Evolutionary conservation across 2,888 invertebrate genomes (phyloP).

Genomic region (Drosophila merina): DNA sequence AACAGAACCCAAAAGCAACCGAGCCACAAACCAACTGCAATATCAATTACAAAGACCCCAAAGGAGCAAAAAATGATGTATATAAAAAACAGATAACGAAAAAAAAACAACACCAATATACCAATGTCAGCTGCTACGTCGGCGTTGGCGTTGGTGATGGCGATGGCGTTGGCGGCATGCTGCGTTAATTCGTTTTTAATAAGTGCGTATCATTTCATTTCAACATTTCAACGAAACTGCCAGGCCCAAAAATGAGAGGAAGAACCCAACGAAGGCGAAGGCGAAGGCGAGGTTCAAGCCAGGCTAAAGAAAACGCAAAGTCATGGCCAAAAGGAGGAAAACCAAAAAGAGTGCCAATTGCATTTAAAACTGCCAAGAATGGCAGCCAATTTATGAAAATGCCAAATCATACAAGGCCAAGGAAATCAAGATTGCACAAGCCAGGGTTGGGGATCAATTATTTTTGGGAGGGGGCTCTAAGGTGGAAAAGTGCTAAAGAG

Average conservation of each 20-base stretch:
- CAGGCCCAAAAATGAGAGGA: constrained; percentile 46
- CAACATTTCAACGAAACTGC: constrained; percentile 67
- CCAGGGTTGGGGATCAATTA: not conserved
- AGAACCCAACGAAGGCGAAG: constrained; percentile 41
- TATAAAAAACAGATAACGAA: constrained; percentile 26
- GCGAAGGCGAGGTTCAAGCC: constrained; percentile 7
- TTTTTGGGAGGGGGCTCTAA: constrained; percentile 18
- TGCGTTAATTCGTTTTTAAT: constrained; percentile 80
- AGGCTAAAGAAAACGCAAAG: constrained; percentile 46
- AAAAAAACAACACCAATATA: constrained; percentile 56
- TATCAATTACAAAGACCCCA: constrained; percentile 72
- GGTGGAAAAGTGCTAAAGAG: constrained; percentile 68
- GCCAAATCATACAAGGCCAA: constrained; percentile 76
- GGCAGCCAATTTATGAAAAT: constrained; percentile 81
- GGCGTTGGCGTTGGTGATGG: constrained; percentile 20
- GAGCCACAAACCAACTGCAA: constrained; percentile 36
- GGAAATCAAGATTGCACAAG: constrained; percentile 75
- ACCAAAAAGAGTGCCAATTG: constrained; percentile 80
- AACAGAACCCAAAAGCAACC: constrained; percentile 20
- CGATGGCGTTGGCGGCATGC: constrained; percentile 59
- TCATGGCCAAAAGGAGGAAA: constrained; percentile 54
- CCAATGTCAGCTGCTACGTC: constrained; percentile 48
- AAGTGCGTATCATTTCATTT: constrained; percentile 80
- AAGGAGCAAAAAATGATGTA: constrained; percentile 46
- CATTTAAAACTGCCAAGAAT: constrained; percentile 63